Evolutionary conservation across 2,888 invertebrate species (phyloP).

Genomic region (Rhogogaster chlorosoma): DNA sequence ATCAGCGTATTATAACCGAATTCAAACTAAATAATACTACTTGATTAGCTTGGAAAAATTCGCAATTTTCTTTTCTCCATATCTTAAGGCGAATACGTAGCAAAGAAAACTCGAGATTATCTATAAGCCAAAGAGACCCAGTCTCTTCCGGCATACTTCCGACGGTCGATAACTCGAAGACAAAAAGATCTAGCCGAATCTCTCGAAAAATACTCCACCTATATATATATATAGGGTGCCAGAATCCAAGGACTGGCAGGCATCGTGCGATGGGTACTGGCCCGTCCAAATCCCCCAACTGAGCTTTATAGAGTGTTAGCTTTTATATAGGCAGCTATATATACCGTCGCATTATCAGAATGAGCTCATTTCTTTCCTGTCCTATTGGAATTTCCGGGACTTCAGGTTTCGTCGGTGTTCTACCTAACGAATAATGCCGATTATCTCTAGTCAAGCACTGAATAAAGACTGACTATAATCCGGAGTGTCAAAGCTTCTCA

Average conservation of each 20-base stretch:
- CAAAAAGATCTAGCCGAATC: conserved; percentile 40
- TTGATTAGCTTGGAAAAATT: not conserved
- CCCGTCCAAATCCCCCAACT: conserved; percentile 73
- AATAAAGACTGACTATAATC: not conserved
- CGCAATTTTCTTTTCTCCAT: not conserved
- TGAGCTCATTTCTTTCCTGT: conserved; percentile 73
- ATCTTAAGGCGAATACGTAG: not conserved
- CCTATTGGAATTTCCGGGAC: conserved; percentile 69
- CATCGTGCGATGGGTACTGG: conserved; percentile 45
- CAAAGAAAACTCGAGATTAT: conserved; percentile 19
- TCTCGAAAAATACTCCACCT: conserved; percentile 54
- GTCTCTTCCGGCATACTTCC: conserved; percentile 51
- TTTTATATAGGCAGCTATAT: conserved; percentile 60
- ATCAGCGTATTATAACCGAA: not conserved
- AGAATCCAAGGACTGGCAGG: conserved; percentile 13
- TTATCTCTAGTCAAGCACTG: not conserved
- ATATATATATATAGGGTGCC: conserved; percentile 26
- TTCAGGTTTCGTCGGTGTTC: conserved; percentile 56
- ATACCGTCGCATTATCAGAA: conserved; percentile 74
- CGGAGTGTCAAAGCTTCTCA: not conserved
- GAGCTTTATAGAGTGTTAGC: conserved; percentile 71
- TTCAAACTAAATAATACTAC: not conserved
- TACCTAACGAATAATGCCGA: conserved; percentile 37
- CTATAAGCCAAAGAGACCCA: conserved; percentile 26
- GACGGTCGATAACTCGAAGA: conserved; percentile 70